Evolutionary conservation across 2,888 invertebrate species (phyloP).

Genomic region (Pilophorus perplexus): DNA sequence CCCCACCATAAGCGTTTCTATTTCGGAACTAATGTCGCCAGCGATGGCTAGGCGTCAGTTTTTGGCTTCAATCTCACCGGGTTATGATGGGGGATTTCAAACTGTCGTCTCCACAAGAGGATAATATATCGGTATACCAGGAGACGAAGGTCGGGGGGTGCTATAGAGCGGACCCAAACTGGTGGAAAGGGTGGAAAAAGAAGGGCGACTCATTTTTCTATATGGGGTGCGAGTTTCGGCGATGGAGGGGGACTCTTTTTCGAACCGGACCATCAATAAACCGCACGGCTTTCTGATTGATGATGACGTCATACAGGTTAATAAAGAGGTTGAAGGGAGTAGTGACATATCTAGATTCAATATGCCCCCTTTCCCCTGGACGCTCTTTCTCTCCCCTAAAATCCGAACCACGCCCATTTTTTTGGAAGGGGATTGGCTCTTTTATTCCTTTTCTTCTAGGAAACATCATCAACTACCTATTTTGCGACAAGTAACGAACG

Average conservation of each 20-base stretch:
- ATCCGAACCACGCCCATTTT: background rate
- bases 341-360: conserved; percentile 41
- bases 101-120: conserved; percentile 40
- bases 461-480: too few relatives aligned
- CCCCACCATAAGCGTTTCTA: too few relatives aligned
- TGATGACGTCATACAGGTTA: conserved; percentile 42
- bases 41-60: background rate
- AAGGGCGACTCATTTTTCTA: conserved; percentile 41
- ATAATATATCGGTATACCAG: conserved; percentile 37
- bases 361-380: conserved; percentile 28
- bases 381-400: background rate
- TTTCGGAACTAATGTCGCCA: too few relatives aligned
- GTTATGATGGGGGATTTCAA: conserved; percentile 22
- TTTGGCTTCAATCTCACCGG: background rate
- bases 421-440: too few relatives aligned
- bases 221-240: conserved; percentile 23
- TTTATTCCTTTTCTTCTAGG: too few relatives aligned
- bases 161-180: background rate
- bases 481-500: too few relatives aligned
- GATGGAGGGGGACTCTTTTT: conserved; percentile 11
- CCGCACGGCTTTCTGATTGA: conserved; percentile 31
- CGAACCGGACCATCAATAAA: conserved; percentile 39
- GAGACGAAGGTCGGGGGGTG: background rate
- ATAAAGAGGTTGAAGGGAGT: conserved; percentile 33
- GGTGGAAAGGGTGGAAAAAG: conserved; percentile 2